Evolutionary conservation across 35 echinoderm and acorn worm genomes (phyloP), one percentile per base, ranked within the genome.

Genomic region (Acanthaster planci): DNA sequence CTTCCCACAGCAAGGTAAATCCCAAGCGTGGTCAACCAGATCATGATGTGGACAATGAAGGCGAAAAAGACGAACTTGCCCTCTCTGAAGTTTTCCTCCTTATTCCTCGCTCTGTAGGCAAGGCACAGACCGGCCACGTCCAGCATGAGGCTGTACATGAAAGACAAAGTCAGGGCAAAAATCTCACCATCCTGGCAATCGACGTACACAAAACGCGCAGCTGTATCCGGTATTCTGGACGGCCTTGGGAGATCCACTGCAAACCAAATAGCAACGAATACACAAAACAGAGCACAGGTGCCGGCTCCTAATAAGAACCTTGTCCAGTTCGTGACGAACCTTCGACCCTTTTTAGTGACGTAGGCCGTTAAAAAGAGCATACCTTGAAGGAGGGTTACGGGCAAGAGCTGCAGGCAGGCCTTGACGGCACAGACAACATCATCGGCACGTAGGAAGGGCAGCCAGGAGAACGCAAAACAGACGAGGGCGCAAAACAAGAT

Each of bases 11-110:
- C 77, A 3, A 94, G 40, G 68, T 87, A 90, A 23, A 77, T 90
- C 1, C 64, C 83, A n/a, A 86, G 26, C 29, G 81, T 81, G 2
- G 92, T 60, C 18, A 79, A 55, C 92, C 92, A 94, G 8, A 90
- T 19, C 92, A 94, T 94, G 22, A 55, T 78, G 47, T 89, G 87
- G 8, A 90, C 79, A 5, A 94, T 84, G 55, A 94, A 94, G 7
- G 87, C 80, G 36, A 80, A 94, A 54, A 94, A 94, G 31, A 94
- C 51, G 56, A 94, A 94, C 67, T 94, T 94, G 23, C 92, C 92
- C 38, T 90, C 92, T 16, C 86, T 85, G 39, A 87, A 94, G 67
- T 94, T 94, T 2, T 77, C 84, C 27, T 83, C 88, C 27, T 79
- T 40, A 37, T 77, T 81, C 14, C 88, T 78, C 31, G 85, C 80